Percentiles rank a stretch among this genome's conserved stretches.
These are phyloP conservation scores for Scaptodrosophila lebanonensis DNA, from an alignment of 1,140 invertebrate genomes.

Conservation along the genomic window DNA sequence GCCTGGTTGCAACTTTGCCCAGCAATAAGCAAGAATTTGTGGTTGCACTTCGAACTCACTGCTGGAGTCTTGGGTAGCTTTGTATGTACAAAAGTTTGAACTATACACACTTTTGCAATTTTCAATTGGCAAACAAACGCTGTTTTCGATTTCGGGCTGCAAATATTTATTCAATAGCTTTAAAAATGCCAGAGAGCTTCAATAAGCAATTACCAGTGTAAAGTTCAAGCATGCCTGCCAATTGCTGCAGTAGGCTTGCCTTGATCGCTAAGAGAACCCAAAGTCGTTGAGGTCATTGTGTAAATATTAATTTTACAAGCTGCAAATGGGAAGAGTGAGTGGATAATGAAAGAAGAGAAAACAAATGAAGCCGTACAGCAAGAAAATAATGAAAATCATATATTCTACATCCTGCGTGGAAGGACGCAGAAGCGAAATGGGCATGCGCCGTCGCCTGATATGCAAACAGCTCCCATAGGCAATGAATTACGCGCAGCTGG, in stretches of 20 bases:
- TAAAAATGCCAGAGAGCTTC: too few relatives aligned
- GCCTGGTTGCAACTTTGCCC: background rate
- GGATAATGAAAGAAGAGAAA: conserved; percentile 46
- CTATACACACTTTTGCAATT: conserved; percentile 54
- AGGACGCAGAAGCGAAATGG: conserved; percentile 14
- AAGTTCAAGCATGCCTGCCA: too few relatives aligned
- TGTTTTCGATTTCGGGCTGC: conserved; percentile 56
- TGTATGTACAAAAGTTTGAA: conserved; percentile 12
- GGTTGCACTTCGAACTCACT: conserved; percentile 37
- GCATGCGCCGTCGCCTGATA: conserved; percentile 29
- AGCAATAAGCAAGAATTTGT: conserved; percentile 62
- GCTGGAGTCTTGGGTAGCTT: background rate
- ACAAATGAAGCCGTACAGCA: conserved; percentile 9
- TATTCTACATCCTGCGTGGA: conserved; percentile 4
- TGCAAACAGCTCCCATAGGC: conserved; percentile 61
- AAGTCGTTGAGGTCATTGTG: conserved; percentile 53
- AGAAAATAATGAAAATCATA: conserved; percentile 41
- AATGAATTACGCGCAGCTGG: conserved; percentile 58
- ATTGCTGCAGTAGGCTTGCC: too few relatives aligned
- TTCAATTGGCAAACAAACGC: conserved; percentile 55
- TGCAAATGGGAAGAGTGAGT: too few relatives aligned
- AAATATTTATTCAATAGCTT: conserved; percentile 43
- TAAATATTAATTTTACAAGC: conserved; percentile 41
- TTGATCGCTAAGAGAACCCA: too few relatives aligned
- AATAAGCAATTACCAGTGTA: too few relatives aligned